Evolutionary conservation across 2,888 invertebrate genomes (phyloP), one percentile per base, ranked within the genome.

Genomic region (Litoditis marina): DNA sequence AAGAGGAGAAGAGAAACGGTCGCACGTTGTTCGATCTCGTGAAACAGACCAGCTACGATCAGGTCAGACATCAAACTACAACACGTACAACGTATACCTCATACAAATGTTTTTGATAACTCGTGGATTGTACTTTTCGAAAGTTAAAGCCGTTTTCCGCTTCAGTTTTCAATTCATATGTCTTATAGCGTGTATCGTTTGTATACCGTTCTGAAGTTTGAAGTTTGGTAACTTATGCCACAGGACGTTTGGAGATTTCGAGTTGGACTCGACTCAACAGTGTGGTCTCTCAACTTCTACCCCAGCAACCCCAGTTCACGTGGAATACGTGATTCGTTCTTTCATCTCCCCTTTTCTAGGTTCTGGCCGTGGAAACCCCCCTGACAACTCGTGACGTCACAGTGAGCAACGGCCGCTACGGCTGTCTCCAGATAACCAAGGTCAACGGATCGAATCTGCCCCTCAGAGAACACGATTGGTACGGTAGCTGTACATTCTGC

Each of bases 381-480:
- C 47, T 76, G 22, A 76, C 76, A 0, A 66, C 72, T 8, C 46
- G 76, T 6, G 76, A 76, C 47, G 64, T 76, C 22, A 71, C 69
- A 11, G 76, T 74, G 22, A 68, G 66, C 8, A 66, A 65, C 27
- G 69, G 72, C 7, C 46, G 71, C 19, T 39, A 72, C 19, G 73
- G 73, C 11, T 76, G 76, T 55, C 67, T 76, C 0, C 68, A 73
- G 28, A 69, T 76, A 2, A 72, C 72, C 11, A 76, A 76, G 60
- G 76, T 76, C 39, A 71, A 73, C 60, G 76, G 76, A 25, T 65
- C 70, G 4, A 71, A 70, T 39, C 60, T 75, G 28, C 72, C 76
- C 11, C 51, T 76, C 19, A 69, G 65, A 36, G 76, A 74, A 50
- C 63, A 70, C 30, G 76, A 76, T 56, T 73, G 73, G 75, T 76